Conservation (phyloP, 2,888 invertebrate species). For the Caenorhabditis macrosperma region DNA sequence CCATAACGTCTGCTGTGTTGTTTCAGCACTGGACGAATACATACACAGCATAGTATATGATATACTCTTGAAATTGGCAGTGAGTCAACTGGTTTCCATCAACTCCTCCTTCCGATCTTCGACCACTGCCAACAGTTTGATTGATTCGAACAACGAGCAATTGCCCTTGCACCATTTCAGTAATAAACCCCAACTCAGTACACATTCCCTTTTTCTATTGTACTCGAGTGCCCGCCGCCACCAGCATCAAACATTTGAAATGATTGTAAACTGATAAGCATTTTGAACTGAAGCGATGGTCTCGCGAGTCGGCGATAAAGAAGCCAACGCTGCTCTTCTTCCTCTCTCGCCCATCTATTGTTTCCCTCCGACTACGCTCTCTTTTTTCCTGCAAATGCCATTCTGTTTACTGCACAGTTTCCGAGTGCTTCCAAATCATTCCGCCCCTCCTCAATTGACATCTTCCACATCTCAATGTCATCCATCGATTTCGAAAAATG, state of each 20-base stretch:
- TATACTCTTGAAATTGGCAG: too few relatives aligned
- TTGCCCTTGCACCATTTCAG: neutral
- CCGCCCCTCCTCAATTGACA: neutral
- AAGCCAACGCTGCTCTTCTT: slow-evolving; percentile 19
- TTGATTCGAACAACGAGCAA: too few relatives aligned
- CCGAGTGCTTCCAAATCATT: neutral
- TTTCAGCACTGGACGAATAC: too few relatives aligned
- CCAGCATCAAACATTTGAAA: slow-evolving; percentile 27
- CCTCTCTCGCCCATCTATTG: neutral
- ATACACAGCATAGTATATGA: too few relatives aligned
- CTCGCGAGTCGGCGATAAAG: neutral
- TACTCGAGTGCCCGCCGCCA: slow-evolving; percentile 20
- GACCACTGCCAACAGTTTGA: too few relatives aligned
- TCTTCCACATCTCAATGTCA: neutral
- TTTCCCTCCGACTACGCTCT: neutral
- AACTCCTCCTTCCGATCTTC: neutral
- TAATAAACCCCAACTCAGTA: neutral
- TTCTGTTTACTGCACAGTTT: neutral
- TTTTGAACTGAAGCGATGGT: slow-evolving; percentile 29
- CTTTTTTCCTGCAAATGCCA: neutral
- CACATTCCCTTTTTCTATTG: slow-evolving; percentile 5
- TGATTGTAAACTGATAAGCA: slow-evolving; percentile 42
- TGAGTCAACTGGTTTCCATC: too few relatives aligned
- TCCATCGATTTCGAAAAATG: neutral
- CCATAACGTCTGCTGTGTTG: too few relatives aligned